Evolutionary conservation across 2,113 vertebrate species (phyloP).

Genomic region (Conger conger): DNA sequence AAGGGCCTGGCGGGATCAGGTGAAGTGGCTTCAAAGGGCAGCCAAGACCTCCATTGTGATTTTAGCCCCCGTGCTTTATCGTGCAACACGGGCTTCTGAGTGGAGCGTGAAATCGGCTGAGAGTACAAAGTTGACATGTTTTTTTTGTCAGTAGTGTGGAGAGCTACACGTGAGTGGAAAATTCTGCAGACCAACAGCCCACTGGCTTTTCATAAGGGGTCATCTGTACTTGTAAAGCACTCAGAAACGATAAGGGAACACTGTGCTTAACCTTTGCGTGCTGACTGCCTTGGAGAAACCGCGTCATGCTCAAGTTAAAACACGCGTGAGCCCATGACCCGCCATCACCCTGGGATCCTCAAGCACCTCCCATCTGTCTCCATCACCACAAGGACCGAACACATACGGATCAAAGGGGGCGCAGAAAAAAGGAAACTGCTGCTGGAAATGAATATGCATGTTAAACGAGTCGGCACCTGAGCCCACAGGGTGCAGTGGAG

Average conservation of each 20-base stretch:
- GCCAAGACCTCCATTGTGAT: neutral
- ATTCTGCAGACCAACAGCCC: no score
- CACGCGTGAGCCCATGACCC: neutral
- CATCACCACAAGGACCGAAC: neutral
- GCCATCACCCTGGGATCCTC: neutral
- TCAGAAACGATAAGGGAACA: neutral
- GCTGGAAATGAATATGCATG: neutral
- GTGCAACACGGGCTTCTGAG: neutral
- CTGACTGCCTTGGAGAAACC: neutral
- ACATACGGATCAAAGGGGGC: neutral
- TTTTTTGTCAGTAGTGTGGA: no score
- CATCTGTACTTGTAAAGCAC: no score
- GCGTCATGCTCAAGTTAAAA: neutral
- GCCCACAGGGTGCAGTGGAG: no score
- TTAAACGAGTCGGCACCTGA: neutral
- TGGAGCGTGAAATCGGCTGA: neutral
- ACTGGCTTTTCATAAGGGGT: no score
- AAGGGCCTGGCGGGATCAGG: neutral
- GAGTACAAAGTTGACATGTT: neutral
- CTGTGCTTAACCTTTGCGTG: neutral
- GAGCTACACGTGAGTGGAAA: no score
- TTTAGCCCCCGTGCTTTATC: neutral
- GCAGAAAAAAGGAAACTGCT: neutral
- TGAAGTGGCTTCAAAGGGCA: neutral
- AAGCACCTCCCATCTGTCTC: conserved; percentile 1